Conservation (phyloP, 2,888 invertebrate species). For the Carcina quercana region DNA sequence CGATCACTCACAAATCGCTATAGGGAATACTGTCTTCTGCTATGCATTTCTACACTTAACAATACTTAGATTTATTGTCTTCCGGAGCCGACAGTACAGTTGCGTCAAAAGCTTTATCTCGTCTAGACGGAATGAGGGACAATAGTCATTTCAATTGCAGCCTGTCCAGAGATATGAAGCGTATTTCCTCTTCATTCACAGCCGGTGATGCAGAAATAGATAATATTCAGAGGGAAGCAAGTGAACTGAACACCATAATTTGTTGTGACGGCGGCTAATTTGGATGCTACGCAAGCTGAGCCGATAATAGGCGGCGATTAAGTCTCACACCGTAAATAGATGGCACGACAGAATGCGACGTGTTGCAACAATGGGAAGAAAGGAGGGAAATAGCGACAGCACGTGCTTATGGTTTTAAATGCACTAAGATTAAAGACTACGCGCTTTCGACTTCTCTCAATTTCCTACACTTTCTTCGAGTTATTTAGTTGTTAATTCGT, state of each 20-base stretch:
- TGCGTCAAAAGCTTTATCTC: constrained; percentile 16
- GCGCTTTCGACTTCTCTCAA: not conserved
- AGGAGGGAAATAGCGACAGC: constrained; percentile 35
- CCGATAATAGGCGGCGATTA: constrained; percentile 38
- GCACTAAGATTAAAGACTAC: not conserved
- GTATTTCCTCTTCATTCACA: not conserved
- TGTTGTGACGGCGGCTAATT: constrained; percentile 34
- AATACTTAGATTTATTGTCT: no score
- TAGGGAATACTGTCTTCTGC: no score
- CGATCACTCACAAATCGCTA: no score
- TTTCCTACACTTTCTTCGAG: no score
- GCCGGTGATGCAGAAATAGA: no score
- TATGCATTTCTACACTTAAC: no score
- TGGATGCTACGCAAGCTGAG: constrained; percentile 35
- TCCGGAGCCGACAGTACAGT: no score
- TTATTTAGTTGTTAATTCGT: no score
- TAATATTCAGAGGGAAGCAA: no score
- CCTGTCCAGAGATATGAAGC: no score
- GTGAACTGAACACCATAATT: no score
- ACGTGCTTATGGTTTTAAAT: constrained; percentile 17
- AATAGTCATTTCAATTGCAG: not conserved
- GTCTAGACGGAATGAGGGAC: constrained; percentile 22
- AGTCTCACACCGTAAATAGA: constrained; percentile 36
- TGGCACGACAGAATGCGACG: constrained; percentile 18
- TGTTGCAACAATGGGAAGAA: constrained; percentile 25